Evolutionary conservation across 2,113 vertebrate species (phyloP).

Genomic region (Bombycilla garrulus): DNA sequence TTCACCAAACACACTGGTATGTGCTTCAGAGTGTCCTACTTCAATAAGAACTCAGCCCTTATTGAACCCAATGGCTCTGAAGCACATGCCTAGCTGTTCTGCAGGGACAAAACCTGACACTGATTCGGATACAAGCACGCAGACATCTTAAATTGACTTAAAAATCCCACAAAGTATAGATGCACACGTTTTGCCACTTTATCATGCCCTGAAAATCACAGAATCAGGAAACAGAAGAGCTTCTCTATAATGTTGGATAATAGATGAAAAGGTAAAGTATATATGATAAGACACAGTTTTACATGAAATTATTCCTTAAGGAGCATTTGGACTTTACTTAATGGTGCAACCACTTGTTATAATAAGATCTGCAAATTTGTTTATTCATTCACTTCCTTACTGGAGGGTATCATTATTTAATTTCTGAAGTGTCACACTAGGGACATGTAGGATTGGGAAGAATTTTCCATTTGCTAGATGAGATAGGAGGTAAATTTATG

Average conservation of each 20-base stretch:
- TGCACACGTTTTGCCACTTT: background rate
- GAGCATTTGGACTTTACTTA: background rate
- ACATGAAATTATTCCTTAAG: background rate
- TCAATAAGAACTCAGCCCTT: background rate
- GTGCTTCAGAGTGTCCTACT: background rate
- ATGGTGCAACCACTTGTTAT: background rate
- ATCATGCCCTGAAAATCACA: background rate
- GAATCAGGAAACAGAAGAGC: background rate
- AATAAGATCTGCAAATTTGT: background rate
- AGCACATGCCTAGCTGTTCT: background rate
- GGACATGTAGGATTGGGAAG: background rate
- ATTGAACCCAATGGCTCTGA: background rate
- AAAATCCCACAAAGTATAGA: background rate
- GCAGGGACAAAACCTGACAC: background rate
- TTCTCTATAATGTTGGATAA: background rate
- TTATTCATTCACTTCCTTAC: constrained; percentile 28
- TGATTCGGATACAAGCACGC: accelerated
- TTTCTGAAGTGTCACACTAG: background rate
- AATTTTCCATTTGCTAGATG: background rate
- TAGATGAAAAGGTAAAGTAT: background rate
- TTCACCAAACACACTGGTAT: background rate
- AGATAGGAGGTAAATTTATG: background rate
- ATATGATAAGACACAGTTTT: background rate
- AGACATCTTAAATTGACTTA: background rate
- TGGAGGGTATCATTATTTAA: background rate